Conservation (phyloP, 1,140 invertebrate genomes). For the Chionoecetes opilio region DNA sequence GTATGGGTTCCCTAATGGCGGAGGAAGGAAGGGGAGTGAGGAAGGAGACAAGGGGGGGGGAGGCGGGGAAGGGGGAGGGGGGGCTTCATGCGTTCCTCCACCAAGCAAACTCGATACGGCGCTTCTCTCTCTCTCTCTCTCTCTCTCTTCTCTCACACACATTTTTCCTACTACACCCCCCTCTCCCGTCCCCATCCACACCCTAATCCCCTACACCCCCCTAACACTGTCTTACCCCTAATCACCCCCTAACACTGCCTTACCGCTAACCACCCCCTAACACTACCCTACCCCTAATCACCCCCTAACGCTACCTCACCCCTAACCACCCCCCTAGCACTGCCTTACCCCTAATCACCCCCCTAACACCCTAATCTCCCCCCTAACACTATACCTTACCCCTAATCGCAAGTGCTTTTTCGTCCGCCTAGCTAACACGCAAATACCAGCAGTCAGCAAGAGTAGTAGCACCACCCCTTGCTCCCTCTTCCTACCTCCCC, state of each 20-base stretch:
- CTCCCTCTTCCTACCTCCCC: not conserved
- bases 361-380: not conserved
- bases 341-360: not conserved
- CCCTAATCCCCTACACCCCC: too few relatives aligned
- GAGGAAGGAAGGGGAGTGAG: conserved; percentile 9
- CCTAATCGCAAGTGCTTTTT: not conserved
- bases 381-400: not conserved
- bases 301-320: not conserved
- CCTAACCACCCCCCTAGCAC: not conserved
- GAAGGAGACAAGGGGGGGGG: not conserved
- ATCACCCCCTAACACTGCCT: not conserved
- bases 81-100: too few relatives aligned
- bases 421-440: not conserved
- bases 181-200: not conserved
- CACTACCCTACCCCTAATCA: too few relatives aligned
- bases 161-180: not conserved
- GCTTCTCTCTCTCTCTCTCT: not conserved
- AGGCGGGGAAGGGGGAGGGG: too few relatives aligned
- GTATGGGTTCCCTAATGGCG: not conserved
- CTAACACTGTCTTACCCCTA: too few relatives aligned
- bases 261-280: too few relatives aligned
- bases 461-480: not conserved
- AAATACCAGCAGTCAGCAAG: not conserved
- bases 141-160: too few relatives aligned
- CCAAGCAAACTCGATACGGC: not conserved